A percentile compares a stretch with the other conserved stretches of the same genome.
phyloP scores from a whole-genome alignment of 2,888 invertebrate species.

The Tanypteryx hageni region DNA sequence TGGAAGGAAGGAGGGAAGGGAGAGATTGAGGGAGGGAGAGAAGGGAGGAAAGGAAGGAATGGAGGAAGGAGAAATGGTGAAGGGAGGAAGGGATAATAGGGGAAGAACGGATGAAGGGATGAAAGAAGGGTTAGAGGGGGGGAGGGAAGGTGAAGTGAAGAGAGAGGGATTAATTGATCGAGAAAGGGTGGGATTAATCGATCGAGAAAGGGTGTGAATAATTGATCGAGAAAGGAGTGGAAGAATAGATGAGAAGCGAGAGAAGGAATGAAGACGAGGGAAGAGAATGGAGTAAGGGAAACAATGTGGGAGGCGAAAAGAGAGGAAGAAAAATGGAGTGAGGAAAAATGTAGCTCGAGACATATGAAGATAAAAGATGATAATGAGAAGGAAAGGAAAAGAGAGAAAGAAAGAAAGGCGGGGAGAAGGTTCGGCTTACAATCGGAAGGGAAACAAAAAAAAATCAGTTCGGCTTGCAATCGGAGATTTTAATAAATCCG shows the following conservation, averaged over 20 bases:
- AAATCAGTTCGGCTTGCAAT: background rate
- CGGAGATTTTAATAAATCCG: slow-evolving; percentile 19
- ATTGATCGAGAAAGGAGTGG: background rate
- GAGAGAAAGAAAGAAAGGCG: background rate
- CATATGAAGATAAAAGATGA: background rate
- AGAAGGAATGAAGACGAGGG: background rate
- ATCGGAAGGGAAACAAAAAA: too few species aligned
- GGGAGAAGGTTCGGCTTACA: background rate
- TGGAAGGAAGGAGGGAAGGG: background rate
- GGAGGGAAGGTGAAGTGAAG: background rate
- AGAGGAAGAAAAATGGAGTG: background rate
- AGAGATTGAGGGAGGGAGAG: background rate
- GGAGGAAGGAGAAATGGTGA: background rate
- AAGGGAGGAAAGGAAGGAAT: background rate
- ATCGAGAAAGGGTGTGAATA: background rate
- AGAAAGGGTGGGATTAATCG: too few species aligned
- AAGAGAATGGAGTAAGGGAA: background rate
- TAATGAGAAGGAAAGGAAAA: background rate
- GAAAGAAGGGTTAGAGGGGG: too few species aligned
- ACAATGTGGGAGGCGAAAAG: background rate
- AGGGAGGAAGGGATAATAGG: too few species aligned
- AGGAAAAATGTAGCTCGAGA: background rate
- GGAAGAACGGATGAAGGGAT: background rate
- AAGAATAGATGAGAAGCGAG: background rate
- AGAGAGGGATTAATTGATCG: too few species aligned